Conservation (phyloP, 2,888 invertebrate species). For the Noctua pronuba region DNA sequence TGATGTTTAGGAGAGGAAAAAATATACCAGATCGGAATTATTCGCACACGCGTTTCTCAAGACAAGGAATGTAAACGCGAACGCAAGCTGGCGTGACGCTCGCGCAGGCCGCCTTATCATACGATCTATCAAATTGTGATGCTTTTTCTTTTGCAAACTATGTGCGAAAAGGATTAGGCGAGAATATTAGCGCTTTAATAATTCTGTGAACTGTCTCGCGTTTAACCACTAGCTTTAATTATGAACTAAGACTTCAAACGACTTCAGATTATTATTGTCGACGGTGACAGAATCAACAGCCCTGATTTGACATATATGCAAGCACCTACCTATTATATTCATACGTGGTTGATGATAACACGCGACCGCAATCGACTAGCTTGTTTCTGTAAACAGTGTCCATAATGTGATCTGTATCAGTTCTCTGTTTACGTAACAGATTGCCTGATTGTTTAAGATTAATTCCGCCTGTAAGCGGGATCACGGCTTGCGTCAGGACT, state of each 20-base stretch:
- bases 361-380: slow-evolving; percentile 40
- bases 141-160: slow-evolving; percentile 76
- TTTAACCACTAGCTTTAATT: slow-evolving; percentile 51
- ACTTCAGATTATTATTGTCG: slow-evolving; percentile 38
- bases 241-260: slow-evolving; percentile 15
- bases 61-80: slow-evolving; percentile 73
- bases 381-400: slow-evolving; percentile 48
- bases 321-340: slow-evolving; percentile 28
- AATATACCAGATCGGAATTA: slow-evolving; percentile 75
- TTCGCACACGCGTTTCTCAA: slow-evolving; percentile 80
- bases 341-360: slow-evolving; percentile 49
- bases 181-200: slow-evolving; percentile 64
- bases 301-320: slow-evolving; percentile 37
- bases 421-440: slow-evolving; percentile 41
- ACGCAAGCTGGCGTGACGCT: slow-evolving; percentile 77
- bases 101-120: slow-evolving; percentile 73
- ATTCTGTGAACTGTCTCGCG: slow-evolving; percentile 65
- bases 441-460: slow-evolving; percentile 47
- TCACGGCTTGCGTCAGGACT: slow-evolving; percentile 21
- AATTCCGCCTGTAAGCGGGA: slow-evolving; percentile 13
- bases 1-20: slow-evolving; percentile 76
- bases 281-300: slow-evolving; percentile 23
- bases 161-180: slow-evolving; percentile 76
- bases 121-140: slow-evolving; percentile 79
- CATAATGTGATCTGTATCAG: slow-evolving; percentile 53